phyloP scores from a whole-genome alignment of 2,797 vertebrate genomes.

The Luscinia megarhynchos region DNA sequence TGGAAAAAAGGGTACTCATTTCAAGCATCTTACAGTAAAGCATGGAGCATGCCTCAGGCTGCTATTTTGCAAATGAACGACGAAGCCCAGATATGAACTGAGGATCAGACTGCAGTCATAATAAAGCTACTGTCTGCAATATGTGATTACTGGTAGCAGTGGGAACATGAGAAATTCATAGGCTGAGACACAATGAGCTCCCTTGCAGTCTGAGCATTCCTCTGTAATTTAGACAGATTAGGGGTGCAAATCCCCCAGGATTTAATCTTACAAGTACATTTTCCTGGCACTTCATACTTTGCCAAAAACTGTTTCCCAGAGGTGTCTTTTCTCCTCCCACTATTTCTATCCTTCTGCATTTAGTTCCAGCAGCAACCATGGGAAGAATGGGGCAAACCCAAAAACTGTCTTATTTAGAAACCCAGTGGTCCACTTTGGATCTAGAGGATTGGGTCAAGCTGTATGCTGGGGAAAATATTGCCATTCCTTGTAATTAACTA shows the following conservation, averaged over 20 bases:
- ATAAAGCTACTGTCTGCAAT: constrained; percentile 10
- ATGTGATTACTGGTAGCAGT: constrained; percentile 26
- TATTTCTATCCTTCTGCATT: not conserved
- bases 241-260: constrained; percentile 24
- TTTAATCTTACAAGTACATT: constrained; percentile 21
- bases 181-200: constrained; percentile 19
- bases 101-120: not conserved
- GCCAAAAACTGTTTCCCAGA: constrained; percentile 21
- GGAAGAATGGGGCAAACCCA: not conserved
- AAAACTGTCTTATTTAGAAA: not conserved
- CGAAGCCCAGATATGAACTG: not conserved
- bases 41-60: not conserved
- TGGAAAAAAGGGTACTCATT: not conserved
- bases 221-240: constrained; percentile 52
- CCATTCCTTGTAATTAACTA: not conserved
- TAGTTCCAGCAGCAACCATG: not conserved
- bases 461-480: not conserved
- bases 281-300: constrained; percentile 1
- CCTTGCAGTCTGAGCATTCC: not conserved
- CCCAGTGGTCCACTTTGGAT: not conserved
- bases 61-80: not conserved
- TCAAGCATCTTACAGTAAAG: not conserved
- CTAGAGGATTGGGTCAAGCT: not conserved
- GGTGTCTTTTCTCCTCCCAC: not conserved
- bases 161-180: constrained; percentile 60